phyloP scores from a whole-genome alignment of 1,140 invertebrate genomes.

The Calliopsis andreniformis region DNA sequence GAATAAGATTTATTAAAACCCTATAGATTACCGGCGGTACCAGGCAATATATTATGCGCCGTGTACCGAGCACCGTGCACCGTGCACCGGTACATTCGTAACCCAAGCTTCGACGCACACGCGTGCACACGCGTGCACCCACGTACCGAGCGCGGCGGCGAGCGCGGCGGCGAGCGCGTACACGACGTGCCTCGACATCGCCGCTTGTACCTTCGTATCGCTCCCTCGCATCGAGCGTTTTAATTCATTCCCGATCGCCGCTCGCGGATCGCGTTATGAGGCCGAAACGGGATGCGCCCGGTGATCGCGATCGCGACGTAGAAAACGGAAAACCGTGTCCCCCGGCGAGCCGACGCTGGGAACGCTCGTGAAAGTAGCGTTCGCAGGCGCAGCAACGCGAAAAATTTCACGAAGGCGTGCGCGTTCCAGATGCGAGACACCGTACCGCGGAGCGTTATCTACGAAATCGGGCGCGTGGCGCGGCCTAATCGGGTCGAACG shows the following conservation, averaged over 20 bases:
- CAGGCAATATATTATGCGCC: conserved; percentile 71
- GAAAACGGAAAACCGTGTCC: no score
- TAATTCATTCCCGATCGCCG: conserved; percentile 38
- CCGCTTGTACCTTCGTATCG: conserved; percentile 23
- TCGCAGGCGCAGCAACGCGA: not conserved
- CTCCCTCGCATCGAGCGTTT: conserved; percentile 31
- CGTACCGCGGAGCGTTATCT: conserved; percentile 11
- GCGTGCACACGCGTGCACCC: conserved; percentile 46
- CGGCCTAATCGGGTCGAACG: not conserved
- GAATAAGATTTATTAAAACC: conserved; percentile 81
- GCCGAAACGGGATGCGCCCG: not conserved
- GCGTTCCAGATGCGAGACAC: conserved; percentile 1
- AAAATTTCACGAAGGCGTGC: not conserved
- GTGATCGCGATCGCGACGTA: not conserved
- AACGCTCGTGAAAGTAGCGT: conserved; percentile 6
- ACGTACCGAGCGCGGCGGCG: conserved; percentile 22
- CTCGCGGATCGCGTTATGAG: not conserved
- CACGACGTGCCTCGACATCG: conserved; percentile 2
- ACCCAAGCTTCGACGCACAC: conserved; percentile 46
- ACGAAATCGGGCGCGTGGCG: conserved; percentile 2
- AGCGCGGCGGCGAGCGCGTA: conserved; percentile 2
- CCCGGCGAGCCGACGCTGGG: no score
- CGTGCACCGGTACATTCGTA: conserved; percentile 52
- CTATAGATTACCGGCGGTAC: conserved; percentile 75
- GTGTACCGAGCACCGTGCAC: conserved; percentile 42